phyloP scores from a whole-genome alignment of 2,113 vertebrate genomes.

The Menidia beryllina region DNA sequence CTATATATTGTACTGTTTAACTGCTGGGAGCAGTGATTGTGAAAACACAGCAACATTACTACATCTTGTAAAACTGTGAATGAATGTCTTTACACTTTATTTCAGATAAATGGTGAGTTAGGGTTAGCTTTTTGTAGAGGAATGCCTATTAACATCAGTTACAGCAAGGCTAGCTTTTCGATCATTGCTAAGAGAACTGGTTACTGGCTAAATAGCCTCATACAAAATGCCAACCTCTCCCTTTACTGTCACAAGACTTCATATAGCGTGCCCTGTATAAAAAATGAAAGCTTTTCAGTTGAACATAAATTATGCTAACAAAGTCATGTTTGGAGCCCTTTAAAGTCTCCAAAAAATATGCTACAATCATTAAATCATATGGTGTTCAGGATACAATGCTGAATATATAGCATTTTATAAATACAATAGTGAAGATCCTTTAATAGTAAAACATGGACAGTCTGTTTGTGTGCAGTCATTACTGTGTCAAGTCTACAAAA shows the following conservation, averaged over 20 bases:
- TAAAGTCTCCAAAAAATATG: constrained; percentile 2
- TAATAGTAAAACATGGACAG: too few species aligned
- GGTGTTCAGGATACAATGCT: constrained; percentile 17
- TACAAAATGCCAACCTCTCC: background rate
- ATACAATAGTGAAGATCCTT: constrained; percentile 31
- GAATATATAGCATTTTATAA: constrained; percentile 13
- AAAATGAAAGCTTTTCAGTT: too few species aligned
- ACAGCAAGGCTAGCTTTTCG: background rate
- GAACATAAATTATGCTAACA: too few species aligned
- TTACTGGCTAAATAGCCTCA: background rate
- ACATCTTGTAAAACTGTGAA: background rate
- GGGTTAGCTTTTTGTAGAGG: background rate
- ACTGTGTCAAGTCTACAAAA: constrained; percentile 71
- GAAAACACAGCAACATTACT: background rate
- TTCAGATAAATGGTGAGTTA: background rate
- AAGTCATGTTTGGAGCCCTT: too few species aligned
- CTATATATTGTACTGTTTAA: background rate
- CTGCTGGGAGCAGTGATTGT: background rate
- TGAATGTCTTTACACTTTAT: background rate
- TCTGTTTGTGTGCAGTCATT: constrained; percentile 33
- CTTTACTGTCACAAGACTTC: background rate
- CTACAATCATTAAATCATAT: background rate
- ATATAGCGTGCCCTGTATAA: too few species aligned
- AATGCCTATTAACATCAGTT: background rate
- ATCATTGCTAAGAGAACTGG: constrained; percentile 16